phyloP scores from a whole-genome alignment of 2,888 invertebrate genomes.

The Aphrophora alni region DNA sequence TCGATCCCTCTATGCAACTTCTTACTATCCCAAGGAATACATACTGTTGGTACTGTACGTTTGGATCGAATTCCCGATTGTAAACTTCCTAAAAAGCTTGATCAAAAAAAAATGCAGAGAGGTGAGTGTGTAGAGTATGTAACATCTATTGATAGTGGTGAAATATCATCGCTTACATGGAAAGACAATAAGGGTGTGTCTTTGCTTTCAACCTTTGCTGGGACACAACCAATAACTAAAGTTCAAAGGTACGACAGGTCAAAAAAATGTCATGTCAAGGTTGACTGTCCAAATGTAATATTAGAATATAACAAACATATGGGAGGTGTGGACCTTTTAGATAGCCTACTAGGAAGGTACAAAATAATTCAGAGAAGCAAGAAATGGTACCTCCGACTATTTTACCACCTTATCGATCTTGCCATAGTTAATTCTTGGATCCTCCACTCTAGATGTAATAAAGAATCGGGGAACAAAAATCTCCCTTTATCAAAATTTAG shows the following conservation, averaged over 20 bases:
- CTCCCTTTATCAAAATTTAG: too few species aligned
- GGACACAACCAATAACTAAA: constrained; percentile 52
- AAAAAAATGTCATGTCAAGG: constrained; percentile 53
- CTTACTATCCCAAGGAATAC: constrained; percentile 25
- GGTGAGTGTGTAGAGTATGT: constrained; percentile 19
- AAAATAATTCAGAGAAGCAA: constrained; percentile 49
- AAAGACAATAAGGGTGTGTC: constrained; percentile 54
- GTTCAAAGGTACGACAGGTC: constrained; percentile 53
- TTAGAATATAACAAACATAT: constrained; percentile 55
- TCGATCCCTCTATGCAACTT: too few species aligned
- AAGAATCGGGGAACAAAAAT: too few species aligned
- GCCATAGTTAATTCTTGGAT: constrained; percentile 52
- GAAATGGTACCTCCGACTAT: constrained; percentile 55
- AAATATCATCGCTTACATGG: constrained; percentile 44
- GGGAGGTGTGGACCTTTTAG: constrained; percentile 55
- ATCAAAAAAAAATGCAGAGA: neutral
- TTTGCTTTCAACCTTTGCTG: constrained; percentile 52
- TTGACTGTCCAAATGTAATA: constrained; percentile 54
- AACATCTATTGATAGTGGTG: neutral
- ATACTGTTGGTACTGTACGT: constrained; percentile 37
- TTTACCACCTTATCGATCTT: constrained; percentile 53
- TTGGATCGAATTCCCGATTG: neutral
- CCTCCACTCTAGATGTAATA: neutral
- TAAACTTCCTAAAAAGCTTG: neutral
- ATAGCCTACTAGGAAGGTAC: constrained; percentile 51